Evolutionary conservation across 2,113 vertebrate genomes (phyloP).

Genomic region (Acrocephalus arundinaceus): DNA sequence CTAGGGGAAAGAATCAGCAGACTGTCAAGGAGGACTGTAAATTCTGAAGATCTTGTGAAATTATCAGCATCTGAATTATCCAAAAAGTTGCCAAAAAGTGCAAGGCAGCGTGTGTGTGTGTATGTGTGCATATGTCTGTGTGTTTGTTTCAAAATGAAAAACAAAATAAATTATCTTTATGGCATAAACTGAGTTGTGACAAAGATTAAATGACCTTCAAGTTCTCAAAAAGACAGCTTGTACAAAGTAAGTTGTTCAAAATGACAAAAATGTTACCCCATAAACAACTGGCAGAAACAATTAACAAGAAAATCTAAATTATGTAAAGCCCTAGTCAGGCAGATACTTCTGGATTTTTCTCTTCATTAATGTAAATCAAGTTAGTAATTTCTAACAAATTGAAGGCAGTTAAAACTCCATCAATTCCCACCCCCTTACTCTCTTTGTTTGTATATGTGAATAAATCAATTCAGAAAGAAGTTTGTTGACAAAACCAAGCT

Average conservation of each 20-base stretch:
- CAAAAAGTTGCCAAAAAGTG: neutral
- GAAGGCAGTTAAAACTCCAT: neutral
- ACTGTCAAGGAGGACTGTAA: neutral
- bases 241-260: neutral
- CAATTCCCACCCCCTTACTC: neutral
- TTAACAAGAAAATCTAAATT: neutral
- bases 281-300: neutral
- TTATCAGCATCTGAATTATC: neutral
- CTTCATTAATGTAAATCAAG: neutral
- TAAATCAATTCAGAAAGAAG: neutral
- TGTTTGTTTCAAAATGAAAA: neutral
- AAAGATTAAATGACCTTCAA: neutral
- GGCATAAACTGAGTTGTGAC: neutral
- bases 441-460: neutral
- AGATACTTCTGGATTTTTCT: neutral
- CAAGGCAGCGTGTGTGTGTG: neutral
- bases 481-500: fast-evolving
- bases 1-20: neutral
- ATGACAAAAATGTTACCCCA: neutral
- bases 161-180: neutral
- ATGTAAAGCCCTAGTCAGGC: neutral
- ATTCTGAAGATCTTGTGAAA: neutral
- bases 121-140: neutral
- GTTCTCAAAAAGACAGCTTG: neutral
- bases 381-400: neutral